A percentile compares a stretch with the other conserved stretches of the same genome.
Evolutionary conservation across 2,797 vertebrate genomes (phyloP).

Genomic region (Semotilus atromaculatus): DNA sequence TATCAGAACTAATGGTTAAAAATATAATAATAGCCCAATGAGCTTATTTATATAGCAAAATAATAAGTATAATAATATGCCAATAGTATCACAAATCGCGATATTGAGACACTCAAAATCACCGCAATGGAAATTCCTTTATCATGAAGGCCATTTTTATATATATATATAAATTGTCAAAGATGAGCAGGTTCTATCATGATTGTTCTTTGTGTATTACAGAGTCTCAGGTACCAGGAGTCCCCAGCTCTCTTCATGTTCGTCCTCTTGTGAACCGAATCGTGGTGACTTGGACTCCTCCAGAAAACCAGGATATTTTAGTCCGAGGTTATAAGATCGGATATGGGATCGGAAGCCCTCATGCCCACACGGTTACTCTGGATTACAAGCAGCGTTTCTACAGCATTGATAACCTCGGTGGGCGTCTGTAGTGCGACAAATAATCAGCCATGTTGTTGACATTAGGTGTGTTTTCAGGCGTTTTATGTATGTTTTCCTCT

Average conservation of each 20-base stretch:
- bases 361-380: conserved; percentile 95
- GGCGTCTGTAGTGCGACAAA: conserved; percentile 51
- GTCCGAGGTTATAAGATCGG: conserved; percentile 96
- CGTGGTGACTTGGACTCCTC: conserved; percentile 98
- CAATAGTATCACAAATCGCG: no score
- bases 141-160: no score
- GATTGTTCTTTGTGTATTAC: conserved; percentile 10
- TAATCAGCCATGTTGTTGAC: background rate
- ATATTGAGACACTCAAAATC: no score
- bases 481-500: conserved; percentile 16
- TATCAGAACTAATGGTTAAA: no score
- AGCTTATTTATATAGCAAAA: no score
- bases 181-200: background rate
- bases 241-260: conserved; percentile 95
- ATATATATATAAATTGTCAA: background rate
- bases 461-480: background rate
- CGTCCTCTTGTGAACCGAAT: conserved; percentile 94
- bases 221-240: conserved; percentile 94
- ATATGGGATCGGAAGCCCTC: conserved; percentile 95
- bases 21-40: no score
- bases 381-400: conserved; percentile 98
- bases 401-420: conserved; percentile 95
- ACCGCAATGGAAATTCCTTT: no score
- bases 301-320: conserved; percentile 96
- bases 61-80: no score